phyloP scores from a whole-genome alignment of 2,113 vertebrate species.

The Parotia lawesii region DNA sequence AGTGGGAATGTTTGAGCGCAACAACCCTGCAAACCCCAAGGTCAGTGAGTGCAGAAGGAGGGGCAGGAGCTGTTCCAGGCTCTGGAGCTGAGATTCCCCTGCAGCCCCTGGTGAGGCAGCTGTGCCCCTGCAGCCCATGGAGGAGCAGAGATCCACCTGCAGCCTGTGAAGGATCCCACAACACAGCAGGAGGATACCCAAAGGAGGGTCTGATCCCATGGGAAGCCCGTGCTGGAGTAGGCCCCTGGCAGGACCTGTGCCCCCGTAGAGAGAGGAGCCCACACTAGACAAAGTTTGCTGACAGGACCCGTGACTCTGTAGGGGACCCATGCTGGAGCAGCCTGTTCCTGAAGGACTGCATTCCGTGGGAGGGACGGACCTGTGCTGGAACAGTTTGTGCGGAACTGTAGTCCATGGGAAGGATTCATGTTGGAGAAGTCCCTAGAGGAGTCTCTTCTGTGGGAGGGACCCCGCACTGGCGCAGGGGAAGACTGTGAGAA shows the following conservation, averaged over 20 bases:
- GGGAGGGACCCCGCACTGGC: neutral
- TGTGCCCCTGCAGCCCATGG: neutral
- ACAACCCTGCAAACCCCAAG: rapidly evolving
- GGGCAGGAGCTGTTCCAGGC: neutral
- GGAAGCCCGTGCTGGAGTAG: neutral
- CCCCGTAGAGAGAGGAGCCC: neutral
- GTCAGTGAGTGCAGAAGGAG: neutral
- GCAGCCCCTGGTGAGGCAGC: neutral
- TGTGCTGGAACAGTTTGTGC: neutral
- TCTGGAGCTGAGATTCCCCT: neutral
- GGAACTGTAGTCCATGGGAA: neutral
- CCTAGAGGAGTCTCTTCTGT: neutral
- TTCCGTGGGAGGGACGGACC: neutral
- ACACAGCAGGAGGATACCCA: neutral
- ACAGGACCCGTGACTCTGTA: neutral
- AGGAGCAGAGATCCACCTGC: neutral
- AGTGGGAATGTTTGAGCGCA: neutral
- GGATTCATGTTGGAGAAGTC: neutral
- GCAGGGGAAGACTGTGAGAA: neutral
- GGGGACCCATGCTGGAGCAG: neutral
- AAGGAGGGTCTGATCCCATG: neutral
- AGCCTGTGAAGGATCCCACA: neutral
- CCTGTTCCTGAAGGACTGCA: neutral
- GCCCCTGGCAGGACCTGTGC: neutral
- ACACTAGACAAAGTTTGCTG: neutral